These are phyloP conservation scores for Galerucella calmariensis DNA, from an alignment of 2,888 invertebrate species.

Conservation along the genomic window DNA sequence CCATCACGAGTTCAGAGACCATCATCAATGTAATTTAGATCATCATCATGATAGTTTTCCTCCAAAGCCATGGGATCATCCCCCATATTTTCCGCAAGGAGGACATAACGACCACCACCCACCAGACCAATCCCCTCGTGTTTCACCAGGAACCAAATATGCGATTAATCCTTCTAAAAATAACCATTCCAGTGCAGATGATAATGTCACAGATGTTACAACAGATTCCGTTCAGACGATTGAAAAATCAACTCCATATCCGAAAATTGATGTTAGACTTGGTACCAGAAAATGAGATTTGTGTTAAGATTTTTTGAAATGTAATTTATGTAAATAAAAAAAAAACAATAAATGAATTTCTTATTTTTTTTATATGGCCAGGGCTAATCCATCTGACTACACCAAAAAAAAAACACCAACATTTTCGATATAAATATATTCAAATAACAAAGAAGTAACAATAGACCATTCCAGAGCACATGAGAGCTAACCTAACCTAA, in stretches of 20 bases:
- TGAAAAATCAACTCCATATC: slow-evolving; percentile 18
- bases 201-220: background rate
- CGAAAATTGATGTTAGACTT: slow-evolving; percentile 28
- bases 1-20: too few relatives aligned
- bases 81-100: background rate
- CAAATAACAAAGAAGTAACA: background rate
- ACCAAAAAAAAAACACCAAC: too few relatives aligned
- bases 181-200: background rate
- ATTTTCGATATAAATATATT: background rate
- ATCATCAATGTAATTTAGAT: background rate
- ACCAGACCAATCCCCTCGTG: background rate
- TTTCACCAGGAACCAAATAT: background rate
- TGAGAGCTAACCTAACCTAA: too few relatives aligned
- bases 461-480: background rate
- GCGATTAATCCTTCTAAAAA: background rate
- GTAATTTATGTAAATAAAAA: slow-evolving; percentile 5
- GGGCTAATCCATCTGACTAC: too few relatives aligned
- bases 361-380: too few relatives aligned
- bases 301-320: background rate
- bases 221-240: background rate
- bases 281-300: slow-evolving; percentile 7
- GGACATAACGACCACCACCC: background rate
- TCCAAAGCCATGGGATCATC: background rate
- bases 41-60: background rate
- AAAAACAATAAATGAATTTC: background rate